Evolutionary conservation across 2,797 vertebrate species (phyloP).

Genomic region (Sphenopsis melanotis): DNA sequence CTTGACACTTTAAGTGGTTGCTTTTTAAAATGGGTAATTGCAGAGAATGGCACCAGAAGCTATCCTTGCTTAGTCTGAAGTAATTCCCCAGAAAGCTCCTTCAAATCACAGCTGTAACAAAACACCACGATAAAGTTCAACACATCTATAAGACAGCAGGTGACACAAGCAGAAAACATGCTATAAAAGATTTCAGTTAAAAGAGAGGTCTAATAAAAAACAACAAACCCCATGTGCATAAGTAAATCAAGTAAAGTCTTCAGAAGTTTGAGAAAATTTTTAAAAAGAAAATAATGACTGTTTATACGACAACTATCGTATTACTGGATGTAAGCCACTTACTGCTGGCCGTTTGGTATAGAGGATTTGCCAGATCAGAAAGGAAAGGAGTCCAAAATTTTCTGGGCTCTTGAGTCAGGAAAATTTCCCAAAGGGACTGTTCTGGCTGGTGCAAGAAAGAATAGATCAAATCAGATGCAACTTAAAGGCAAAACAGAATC

Average conservation of each 20-base stretch:
- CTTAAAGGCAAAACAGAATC: neutral
- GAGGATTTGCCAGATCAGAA: neutral
- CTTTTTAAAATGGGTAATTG: neutral
- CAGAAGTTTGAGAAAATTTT: neutral
- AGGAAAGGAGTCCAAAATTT: neutral
- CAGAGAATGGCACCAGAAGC: neutral
- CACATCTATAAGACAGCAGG: neutral
- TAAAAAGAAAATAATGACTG: neutral
- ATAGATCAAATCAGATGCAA: neutral
- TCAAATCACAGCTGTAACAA: neutral
- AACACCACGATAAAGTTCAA: neutral
- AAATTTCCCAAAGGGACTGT: neutral
- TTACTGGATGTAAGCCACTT: neutral
- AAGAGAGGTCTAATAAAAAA: neutral
- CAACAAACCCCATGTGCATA: neutral
- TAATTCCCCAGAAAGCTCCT: neutral
- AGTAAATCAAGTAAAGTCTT: neutral
- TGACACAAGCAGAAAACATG: neutral
- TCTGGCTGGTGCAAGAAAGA: neutral
- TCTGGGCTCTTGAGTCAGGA: neutral
- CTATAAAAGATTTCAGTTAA: neutral
- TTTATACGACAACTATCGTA: neutral
- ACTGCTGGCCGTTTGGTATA: neutral
- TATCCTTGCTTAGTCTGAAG: neutral
- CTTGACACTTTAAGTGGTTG: neutral